Evolutionary conservation across 2,888 invertebrate species (phyloP), one percentile per base, ranked within the genome.

Genomic region (Microchrysa polita): DNA sequence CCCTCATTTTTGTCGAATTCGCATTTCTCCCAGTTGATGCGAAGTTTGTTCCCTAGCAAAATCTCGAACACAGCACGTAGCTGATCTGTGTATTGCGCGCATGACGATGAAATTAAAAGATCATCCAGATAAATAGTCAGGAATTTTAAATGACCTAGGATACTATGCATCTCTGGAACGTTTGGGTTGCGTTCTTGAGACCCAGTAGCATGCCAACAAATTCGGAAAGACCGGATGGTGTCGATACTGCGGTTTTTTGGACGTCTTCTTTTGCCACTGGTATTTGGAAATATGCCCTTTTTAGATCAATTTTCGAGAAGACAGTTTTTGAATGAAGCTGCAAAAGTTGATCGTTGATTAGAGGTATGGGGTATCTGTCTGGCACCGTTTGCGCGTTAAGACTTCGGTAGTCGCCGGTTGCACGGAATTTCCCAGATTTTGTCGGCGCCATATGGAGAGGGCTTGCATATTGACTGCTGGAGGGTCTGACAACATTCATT

Each of bases 151-250:
- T 71, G 77, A 44, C 75, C 23, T 12, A 78, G 44, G 0, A 80
- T 75, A 1, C 77, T 74, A 61, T 82, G 76, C 57, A 82, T 79
- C 81, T 72, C 73, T 81, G 80, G 72, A 82, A 83, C 0, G 80
- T 80, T 40, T 80, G 79, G 1, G 77, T 79, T 1, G 81, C 80
- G 69, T 81, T 82, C 0, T 79, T 72, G 1, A 83, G 76, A 0
- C 81, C 81, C 63, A 81, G 81, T 0, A 79, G 74, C 81, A 81
- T 82, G 4, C 23, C 27, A 0, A 76, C 22, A 63, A 78, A 80
- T 74, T 81, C 81, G 67, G 78, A 82, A 1, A 81, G 72, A 1
- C 81, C 81, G 73, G 81, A 81, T 0, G 81, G 81, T 1, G 81
- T 82, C 1, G 74, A 79, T 7, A 82, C 79, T 12, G 55, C 55